Conservation (phyloP, 2,888 invertebrate species). For the Drosophila subquinaria region DNA sequence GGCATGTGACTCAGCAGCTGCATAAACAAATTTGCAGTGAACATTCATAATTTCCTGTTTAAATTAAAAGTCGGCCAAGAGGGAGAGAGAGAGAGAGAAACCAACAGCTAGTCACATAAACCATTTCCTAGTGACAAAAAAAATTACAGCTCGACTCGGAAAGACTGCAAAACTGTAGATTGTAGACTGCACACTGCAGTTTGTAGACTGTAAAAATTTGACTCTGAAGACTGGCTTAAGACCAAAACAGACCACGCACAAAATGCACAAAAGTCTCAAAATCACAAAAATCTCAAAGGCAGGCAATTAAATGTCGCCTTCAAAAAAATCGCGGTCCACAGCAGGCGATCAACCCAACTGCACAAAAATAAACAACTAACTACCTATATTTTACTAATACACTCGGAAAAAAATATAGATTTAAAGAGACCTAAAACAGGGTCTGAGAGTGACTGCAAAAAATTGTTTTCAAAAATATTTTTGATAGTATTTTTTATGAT, state of each 20-base stretch:
- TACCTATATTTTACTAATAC: too few relatives aligned
- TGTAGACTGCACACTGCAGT: background rate
- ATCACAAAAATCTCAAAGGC: slow-evolving; percentile 56
- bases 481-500: too few relatives aligned
- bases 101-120: slow-evolving; percentile 69
- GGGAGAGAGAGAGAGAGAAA: slow-evolving; percentile 23
- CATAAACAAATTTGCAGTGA: slow-evolving; percentile 82
- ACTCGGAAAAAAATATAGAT: too few relatives aligned
- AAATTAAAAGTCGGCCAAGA: slow-evolving; percentile 75
- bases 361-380: slow-evolving; percentile 1
- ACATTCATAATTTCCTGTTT: slow-evolving; percentile 79
- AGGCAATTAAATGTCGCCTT: slow-evolving; percentile 80
- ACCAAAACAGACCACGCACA: slow-evolving; percentile 46
- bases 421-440: too few relatives aligned
- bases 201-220: background rate
- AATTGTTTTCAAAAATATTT: too few relatives aligned
- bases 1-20: slow-evolving; percentile 73
- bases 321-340: slow-evolving; percentile 52
- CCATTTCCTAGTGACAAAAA: slow-evolving; percentile 81
- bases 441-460: too few relatives aligned
- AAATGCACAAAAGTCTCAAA: slow-evolving; percentile 44
- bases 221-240: slow-evolving; percentile 38
- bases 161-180: background rate
- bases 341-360: slow-evolving; percentile 46
- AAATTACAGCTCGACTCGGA: slow-evolving; percentile 51